These are phyloP conservation scores for Sphaerophoria taeniata DNA, from an alignment of 2,888 invertebrate species.

Conservation along the genomic window DNA sequence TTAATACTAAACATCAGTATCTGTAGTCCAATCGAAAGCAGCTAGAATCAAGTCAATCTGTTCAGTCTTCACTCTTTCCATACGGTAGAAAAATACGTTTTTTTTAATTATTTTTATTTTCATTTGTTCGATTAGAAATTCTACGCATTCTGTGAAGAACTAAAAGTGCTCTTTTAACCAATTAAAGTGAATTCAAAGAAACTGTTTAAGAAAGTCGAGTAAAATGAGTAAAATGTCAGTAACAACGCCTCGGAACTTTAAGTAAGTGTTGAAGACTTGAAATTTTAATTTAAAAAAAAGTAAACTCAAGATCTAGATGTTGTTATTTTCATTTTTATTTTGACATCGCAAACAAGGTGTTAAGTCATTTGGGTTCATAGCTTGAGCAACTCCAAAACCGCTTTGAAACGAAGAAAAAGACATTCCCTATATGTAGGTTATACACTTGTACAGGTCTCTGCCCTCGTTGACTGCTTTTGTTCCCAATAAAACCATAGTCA, in stretches of 20 bases:
- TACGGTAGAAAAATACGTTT: slow-evolving; percentile 7
- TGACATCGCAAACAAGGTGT: neutral
- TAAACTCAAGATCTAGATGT: neutral
- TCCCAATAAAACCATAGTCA: no score
- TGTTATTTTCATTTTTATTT: slow-evolving; percentile 20
- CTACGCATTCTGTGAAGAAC: slow-evolving; percentile 28
- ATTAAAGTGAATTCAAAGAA: slow-evolving; percentile 17
- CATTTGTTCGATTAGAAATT: slow-evolving; percentile 15
- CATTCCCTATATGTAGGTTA: no score
- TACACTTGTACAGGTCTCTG: no score
- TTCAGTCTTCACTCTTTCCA: slow-evolving; percentile 18
- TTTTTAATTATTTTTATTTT: neutral
- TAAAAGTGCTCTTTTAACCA: slow-evolving; percentile 7
- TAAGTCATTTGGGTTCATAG: neutral
- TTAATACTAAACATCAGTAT: slow-evolving; percentile 4
- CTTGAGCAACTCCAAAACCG: no score
- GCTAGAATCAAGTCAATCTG: slow-evolving; percentile 11
- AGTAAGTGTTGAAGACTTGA: slow-evolving; percentile 61
- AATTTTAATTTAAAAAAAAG: neutral
- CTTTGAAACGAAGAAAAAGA: no score
- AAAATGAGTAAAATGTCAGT: slow-evolving; percentile 61
- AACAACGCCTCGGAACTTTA: slow-evolving; percentile 67
- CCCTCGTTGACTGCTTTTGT: no score
- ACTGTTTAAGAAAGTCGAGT: slow-evolving; percentile 1
- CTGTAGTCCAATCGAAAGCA: neutral